phyloP scores from a whole-genome alignment of 37 sponge, comb jelly and placozoan genomes.

The Lycopodina hypogea region DNA sequence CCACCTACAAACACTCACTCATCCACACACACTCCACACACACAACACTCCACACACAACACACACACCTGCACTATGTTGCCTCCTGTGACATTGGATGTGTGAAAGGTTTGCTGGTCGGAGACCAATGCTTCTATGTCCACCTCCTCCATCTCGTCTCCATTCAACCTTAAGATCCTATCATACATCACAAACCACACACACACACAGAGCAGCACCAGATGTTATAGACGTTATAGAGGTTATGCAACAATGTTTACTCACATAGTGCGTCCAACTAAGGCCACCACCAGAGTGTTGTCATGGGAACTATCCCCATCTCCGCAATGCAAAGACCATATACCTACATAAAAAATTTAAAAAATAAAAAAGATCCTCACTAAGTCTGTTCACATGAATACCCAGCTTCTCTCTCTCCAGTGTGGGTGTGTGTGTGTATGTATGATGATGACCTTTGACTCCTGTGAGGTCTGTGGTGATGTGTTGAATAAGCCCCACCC shows the following conservation, averaged over 20 bases:
- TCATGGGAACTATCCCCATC: constrained; percentile 18
- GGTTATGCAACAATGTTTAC: not conserved
- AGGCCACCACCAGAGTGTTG: constrained; percentile 73
- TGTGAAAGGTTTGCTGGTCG: constrained; percentile 77
- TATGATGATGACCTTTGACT: constrained; percentile 43
- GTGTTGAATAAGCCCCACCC: constrained; percentile 87
- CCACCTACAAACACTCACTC: not conserved
- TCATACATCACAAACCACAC: not conserved
- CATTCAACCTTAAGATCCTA: constrained; percentile 69
- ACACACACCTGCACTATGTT: constrained; percentile 72
- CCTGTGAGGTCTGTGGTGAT: constrained; percentile 81
- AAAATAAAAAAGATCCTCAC: not conserved
- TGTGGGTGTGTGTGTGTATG: not conserved
- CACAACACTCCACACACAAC: constrained; percentile 8
- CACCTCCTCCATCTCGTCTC: constrained; percentile 91
- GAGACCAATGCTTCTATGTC: constrained; percentile 67
- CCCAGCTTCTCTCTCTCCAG: not conserved
- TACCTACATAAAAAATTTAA: constrained; percentile 55
- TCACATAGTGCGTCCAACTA: constrained; percentile 81
- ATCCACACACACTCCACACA: not conserved
- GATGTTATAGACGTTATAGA: too few relatives aligned
- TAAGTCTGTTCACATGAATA: not conserved
- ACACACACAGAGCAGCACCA: not conserved
- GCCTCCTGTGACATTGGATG: constrained; percentile 68
- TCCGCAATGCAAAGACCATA: constrained; percentile 71